Percentiles rank a stretch among this genome's conserved stretches.
phyloP scores from a whole-genome alignment of 2,797 vertebrate genomes.

The Crenuchus spilurus region DNA sequence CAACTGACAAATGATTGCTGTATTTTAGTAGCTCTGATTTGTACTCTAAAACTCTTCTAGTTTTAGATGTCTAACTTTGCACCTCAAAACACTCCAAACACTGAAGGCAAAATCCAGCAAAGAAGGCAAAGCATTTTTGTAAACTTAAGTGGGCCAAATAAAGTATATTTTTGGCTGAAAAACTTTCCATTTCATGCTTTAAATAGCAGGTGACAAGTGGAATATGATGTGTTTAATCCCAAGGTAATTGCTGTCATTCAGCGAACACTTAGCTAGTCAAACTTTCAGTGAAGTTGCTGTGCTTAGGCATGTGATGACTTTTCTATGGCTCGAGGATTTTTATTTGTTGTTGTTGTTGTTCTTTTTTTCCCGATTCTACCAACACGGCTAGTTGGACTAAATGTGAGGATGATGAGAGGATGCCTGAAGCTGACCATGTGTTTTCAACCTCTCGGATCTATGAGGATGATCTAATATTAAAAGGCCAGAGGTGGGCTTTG shows the following conservation, averaged over 20 bases:
- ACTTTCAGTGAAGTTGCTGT: neutral
- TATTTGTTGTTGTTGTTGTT: neutral
- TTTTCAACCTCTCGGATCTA: neutral
- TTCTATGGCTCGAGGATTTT: neutral
- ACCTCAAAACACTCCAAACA: slow-evolving; percentile 24
- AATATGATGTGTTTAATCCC: neutral
- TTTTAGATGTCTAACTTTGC: neutral
- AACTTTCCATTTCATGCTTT: slow-evolving; percentile 8
- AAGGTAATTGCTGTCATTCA: slow-evolving; percentile 7
- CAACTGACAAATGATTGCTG: slow-evolving; percentile 47
- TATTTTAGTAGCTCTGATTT: slow-evolving; percentile 32
- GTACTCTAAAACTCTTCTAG: slow-evolving; percentile 28
- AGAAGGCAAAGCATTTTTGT: slow-evolving; percentile 8
- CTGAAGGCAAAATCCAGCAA: slow-evolving; percentile 3
- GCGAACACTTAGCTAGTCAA: slow-evolving; percentile 4
- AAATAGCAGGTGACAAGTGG: neutral
- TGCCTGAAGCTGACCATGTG: neutral
- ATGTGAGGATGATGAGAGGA: neutral
- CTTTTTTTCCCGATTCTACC: neutral
- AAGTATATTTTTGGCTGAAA: slow-evolving; percentile 10
- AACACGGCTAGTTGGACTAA: neutral
- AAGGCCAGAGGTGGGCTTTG: neutral
- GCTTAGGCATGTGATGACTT: neutral
- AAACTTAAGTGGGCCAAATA: slow-evolving; percentile 32
- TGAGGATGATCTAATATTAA: slow-evolving; percentile 10